Percentiles rank a stretch among this genome's conserved stretches.
Conservation (phyloP, 2,888 invertebrate species). For the Drosophila incognita region DNA sequence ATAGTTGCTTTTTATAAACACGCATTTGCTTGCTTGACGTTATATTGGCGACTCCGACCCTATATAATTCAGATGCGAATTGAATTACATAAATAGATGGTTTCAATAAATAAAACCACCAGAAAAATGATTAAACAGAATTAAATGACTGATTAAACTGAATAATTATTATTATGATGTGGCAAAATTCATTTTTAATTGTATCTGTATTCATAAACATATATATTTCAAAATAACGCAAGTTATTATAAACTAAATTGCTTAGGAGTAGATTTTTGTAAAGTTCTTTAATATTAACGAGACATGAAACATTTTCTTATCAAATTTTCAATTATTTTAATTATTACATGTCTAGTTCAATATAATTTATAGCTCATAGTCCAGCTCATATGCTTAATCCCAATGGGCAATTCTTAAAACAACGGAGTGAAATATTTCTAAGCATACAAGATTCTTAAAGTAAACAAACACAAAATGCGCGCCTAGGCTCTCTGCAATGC, state of each 20-base stretch:
- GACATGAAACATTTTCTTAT: background rate
- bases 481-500: conserved; percentile 13
- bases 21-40: background rate
- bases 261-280: background rate
- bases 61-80: background rate
- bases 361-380: background rate
- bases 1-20: background rate
- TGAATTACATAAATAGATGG: background rate
- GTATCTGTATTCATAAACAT: background rate
- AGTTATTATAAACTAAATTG: background rate
- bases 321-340: background rate
- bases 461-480: conserved; percentile 28
- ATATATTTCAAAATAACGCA: background rate
- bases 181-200: background rate
- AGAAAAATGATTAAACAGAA: background rate
- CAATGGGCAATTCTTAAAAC: conserved; percentile 15
- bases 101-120: background rate
- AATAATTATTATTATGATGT: background rate
- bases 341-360: background rate
- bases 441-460: conserved; percentile 27
- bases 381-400: background rate
- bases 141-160: background rate
- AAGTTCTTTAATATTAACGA: background rate
- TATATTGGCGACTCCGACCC: background rate
- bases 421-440: conserved; percentile 24